Evolutionary conservation across 2,797 vertebrate genomes (phyloP).

Genomic region (Momotus momota): DNA sequence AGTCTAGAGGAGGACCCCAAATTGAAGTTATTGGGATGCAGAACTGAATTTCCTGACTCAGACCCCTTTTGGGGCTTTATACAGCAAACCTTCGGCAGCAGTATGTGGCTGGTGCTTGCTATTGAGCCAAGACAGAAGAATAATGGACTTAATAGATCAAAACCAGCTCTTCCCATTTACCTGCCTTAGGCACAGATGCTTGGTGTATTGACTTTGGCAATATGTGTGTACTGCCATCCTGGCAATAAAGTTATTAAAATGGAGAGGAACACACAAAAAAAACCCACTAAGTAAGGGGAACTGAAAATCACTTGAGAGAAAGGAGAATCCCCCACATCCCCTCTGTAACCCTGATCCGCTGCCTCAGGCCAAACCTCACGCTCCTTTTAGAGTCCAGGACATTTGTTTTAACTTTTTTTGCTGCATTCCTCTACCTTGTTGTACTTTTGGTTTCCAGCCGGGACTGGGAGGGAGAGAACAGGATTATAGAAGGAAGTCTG

Average conservation of each 20-base stretch:
- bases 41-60: background rate
- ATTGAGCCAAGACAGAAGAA: background rate
- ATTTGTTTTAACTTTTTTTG: constrained; percentile 15
- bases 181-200: background rate
- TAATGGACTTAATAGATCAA: constrained; percentile 26
- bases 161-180: constrained; percentile 34
- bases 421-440: constrained; percentile 50
- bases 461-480: constrained; percentile 41
- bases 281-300: background rate
- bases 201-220: constrained; percentile 56
- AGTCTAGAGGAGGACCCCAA: background rate
- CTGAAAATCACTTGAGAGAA: background rate
- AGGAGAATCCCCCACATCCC: background rate
- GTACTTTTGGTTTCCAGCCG: constrained; percentile 45
- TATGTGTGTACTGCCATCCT: background rate
- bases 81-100: background rate
- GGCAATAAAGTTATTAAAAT: background rate
- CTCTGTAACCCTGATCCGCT: background rate
- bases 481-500: constrained; percentile 35
- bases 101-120: background rate
- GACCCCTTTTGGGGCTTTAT: background rate
- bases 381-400: background rate
- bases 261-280: background rate
- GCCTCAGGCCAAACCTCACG: background rate
- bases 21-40: fast-evolving